Base-by-base conservation (phyloP, 2,888 invertebrate genomes). In the Dryomyza anilis region DNA sequence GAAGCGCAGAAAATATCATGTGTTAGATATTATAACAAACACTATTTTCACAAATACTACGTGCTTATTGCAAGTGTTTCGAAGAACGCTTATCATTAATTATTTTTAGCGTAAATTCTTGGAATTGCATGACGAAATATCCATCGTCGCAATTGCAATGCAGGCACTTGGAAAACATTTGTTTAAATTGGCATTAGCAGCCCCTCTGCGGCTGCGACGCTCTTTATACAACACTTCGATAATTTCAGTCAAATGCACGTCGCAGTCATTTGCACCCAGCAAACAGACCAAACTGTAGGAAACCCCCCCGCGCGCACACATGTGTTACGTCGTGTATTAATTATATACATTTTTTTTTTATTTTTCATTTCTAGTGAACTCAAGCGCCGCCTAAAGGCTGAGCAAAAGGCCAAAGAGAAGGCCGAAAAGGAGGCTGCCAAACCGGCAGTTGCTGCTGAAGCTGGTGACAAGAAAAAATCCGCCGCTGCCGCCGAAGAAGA, bases 351-450 rank as follows among this genome's bases (percentile, higher is more conserved):
- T 39, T 60, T n/a, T 33, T 46, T 12, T 53, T 65, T 46, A 21
- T 23, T 43, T 45, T 21, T n/a, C 2, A 68, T 72, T 85, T 85
- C 27, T 83, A 98, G 98, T 88, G 98, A 98, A 85, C 86, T 94
- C 72, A 99, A 99, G 85, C 87, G 98, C 66, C 88, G 95, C 12
- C 80, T 92, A 64, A 98, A 98, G 84, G 92, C 93, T 8, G 95
- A 96, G 78, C 93, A 96, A 82, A 98, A 98, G 81, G 90, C 93
- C 12, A 93, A 95, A 80, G 95, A 97, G 76, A 96, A 96, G 79
- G 87, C 88, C 0, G 93, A 92, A 75, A 95, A 94, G 77, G 86
- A 85, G 10, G 86, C 87, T 10, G 83, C 84, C 10, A 82, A 80
- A 45, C 75, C 78, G 45, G 76, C 78, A 6, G 77, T 77, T n/a